Evolutionary conservation across 2,888 invertebrate genomes (phyloP).

Genomic region (Drosophila trichaetosa): DNA sequence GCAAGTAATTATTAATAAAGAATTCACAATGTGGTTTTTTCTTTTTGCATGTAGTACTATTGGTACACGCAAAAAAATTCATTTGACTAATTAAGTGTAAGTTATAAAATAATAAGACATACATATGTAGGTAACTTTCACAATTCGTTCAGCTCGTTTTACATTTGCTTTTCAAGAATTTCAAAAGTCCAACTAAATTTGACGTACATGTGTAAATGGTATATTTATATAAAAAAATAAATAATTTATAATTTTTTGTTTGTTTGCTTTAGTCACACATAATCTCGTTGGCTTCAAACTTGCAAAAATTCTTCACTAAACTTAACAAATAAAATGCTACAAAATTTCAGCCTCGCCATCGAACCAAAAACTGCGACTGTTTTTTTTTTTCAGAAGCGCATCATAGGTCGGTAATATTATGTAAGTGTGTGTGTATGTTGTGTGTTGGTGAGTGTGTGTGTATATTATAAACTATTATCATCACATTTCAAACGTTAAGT

Average conservation of each 20-base stretch:
- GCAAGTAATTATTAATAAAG: conserved; percentile 39
- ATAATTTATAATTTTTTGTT: conserved; percentile 55
- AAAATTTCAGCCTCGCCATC: conserved; percentile 76
- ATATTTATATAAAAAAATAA: conserved; percentile 52
- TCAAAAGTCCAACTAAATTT: conserved; percentile 27
- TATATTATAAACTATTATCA: conserved; percentile 76
- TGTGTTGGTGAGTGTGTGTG: conserved; percentile 25
- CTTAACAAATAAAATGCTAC: conserved; percentile 79
- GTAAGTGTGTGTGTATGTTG: conserved; percentile 13
- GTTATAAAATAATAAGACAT: conserved; percentile 52
- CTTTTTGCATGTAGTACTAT: conserved; percentile 34
- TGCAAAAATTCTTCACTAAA: conserved; percentile 65
- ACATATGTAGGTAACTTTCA: conserved; percentile 23
- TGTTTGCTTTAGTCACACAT: conserved; percentile 73
- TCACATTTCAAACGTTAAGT: conserved; percentile 80
- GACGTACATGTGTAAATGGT: conserved; percentile 17
- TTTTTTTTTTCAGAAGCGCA: conserved; percentile 52
- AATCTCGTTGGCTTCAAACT: conserved; percentile 74
- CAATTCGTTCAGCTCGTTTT: conserved; percentile 31
- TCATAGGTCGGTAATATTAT: conserved; percentile 55
- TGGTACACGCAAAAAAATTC: conserved; percentile 56
- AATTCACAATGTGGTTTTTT: conserved; percentile 49
- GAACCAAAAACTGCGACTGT: conserved; percentile 55
- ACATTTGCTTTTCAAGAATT: conserved; percentile 9
- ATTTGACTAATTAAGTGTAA: conserved; percentile 74